Conservation (phyloP, 2,888 invertebrate genomes). For the Pedicia rivosa region DNA sequence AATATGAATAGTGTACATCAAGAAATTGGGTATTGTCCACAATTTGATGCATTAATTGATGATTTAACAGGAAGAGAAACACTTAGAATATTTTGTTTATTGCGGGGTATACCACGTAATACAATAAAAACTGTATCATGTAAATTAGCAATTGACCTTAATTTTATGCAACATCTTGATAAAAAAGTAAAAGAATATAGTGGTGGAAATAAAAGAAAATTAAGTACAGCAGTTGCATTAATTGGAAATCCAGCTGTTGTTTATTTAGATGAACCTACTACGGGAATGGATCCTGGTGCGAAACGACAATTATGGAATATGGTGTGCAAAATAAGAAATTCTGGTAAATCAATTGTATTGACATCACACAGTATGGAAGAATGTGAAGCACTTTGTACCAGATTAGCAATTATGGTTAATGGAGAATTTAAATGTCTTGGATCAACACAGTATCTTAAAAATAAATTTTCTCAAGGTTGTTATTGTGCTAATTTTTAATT, state of each 20-base stretch:
- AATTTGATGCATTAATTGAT: constrained; percentile 47
- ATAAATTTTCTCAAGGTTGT: constrained; percentile 14
- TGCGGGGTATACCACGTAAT: constrained; percentile 38
- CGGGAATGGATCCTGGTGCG: constrained; percentile 49
- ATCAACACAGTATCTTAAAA: constrained; percentile 54
- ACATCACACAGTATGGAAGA: constrained; percentile 73
- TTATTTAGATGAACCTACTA: constrained; percentile 45
- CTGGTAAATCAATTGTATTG: constrained; percentile 56
- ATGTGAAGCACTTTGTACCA: constrained; percentile 62
- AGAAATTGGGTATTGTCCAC: constrained; percentile 45
- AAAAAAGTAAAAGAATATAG: constrained; percentile 41
- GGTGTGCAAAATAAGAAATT: constrained; percentile 44
- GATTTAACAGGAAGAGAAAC: constrained; percentile 52
- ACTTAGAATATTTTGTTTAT: constrained; percentile 40
- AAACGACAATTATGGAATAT: constrained; percentile 66
- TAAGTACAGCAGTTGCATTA: constrained; percentile 53
- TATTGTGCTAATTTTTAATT: neutral
- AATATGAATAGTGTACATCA: constrained; percentile 38
- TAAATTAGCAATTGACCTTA: constrained; percentile 35
- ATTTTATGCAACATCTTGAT: constrained; percentile 40
- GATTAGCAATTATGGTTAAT: constrained; percentile 61
- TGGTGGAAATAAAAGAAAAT: constrained; percentile 51
- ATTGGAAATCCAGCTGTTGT: constrained; percentile 48
- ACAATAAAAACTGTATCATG: constrained; percentile 21
- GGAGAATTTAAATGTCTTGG: constrained; percentile 57